phyloP scores from a whole-genome alignment of 2,113 vertebrate genomes.

The Odontophorus gujanensis region DNA sequence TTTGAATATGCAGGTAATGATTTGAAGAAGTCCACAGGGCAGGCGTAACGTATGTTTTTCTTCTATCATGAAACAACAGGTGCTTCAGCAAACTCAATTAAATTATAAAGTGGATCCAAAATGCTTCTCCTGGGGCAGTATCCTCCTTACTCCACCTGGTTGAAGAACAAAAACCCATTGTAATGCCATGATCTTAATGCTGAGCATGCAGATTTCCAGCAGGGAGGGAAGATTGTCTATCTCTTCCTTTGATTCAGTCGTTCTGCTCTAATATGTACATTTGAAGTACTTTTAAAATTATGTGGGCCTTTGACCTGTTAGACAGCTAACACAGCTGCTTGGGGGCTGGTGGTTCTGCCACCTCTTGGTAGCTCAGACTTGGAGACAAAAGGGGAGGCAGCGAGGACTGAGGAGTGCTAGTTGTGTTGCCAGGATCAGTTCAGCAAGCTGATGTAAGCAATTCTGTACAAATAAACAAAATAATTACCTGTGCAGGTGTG shows the following conservation, averaged over 20 bases:
- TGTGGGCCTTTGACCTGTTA: neutral
- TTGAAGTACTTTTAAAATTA: neutral
- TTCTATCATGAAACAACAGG: neutral
- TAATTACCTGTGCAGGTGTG: neutral
- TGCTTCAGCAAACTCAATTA: neutral
- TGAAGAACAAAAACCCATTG: neutral
- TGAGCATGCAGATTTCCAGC: neutral
- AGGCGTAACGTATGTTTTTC: neutral
- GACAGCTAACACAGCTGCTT: neutral
- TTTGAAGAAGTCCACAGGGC: neutral
- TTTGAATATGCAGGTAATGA: neutral
- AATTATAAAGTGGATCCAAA: neutral
- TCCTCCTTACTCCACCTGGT: neutral
- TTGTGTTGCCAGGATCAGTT: neutral
- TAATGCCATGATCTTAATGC: accelerated
- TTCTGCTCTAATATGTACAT: neutral
- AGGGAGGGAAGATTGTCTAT: neutral
- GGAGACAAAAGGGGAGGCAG: neutral
- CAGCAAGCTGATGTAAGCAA: neutral
- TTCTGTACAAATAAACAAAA: neutral
- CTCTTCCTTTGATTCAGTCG: neutral
- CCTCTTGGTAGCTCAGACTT: neutral
- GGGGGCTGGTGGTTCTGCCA: neutral
- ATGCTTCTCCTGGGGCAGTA: neutral
- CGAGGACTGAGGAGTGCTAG: neutral